These are phyloP conservation scores for Enoplosus armatus DNA, from an alignment of 2,797 vertebrate genomes.

Conservation along the genomic window DNA sequence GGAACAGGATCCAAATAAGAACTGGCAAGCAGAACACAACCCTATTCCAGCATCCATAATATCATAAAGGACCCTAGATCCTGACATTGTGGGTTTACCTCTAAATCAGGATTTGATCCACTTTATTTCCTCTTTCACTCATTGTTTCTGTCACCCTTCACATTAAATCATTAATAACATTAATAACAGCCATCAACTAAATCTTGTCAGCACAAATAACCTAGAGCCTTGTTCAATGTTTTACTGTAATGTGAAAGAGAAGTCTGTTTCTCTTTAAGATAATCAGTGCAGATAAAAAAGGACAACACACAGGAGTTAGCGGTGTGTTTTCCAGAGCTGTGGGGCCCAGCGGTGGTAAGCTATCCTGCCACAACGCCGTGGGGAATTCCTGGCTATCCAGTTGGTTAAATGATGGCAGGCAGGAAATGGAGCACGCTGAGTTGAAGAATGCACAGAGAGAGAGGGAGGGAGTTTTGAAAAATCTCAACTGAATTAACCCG, in stretches of 20 bases:
- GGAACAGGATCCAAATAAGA: not conserved
- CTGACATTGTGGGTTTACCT: not conserved
- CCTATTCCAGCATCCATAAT: not conserved
- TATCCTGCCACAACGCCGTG: slow-evolving; percentile 42
- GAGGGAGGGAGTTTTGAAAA: slow-evolving; percentile 71
- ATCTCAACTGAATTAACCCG: not conserved
- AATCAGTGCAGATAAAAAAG: slow-evolving; percentile 39
- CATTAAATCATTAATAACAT: not conserved
- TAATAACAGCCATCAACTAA: not conserved
- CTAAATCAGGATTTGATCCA: not conserved
- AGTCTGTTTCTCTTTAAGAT: slow-evolving; percentile 33
- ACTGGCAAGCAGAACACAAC: no score
- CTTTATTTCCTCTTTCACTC: not conserved
- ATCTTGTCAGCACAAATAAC: not conserved
- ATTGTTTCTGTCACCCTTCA: not conserved
- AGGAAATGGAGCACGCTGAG: slow-evolving; percentile 67
- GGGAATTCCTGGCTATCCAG: slow-evolving; percentile 61
- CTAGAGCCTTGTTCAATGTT: not conserved
- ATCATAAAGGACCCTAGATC: not conserved
- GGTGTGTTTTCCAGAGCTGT: slow-evolving; percentile 30
- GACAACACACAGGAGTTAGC: slow-evolving; percentile 26
- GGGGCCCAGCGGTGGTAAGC: slow-evolving; percentile 36
- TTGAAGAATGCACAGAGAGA: slow-evolving; percentile 31
- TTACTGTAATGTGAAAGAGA: not conserved
- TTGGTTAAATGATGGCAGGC: slow-evolving; percentile 54